Base-by-base conservation (phyloP, 2,797 vertebrate species). In the Silurus aristotelis region DNA sequence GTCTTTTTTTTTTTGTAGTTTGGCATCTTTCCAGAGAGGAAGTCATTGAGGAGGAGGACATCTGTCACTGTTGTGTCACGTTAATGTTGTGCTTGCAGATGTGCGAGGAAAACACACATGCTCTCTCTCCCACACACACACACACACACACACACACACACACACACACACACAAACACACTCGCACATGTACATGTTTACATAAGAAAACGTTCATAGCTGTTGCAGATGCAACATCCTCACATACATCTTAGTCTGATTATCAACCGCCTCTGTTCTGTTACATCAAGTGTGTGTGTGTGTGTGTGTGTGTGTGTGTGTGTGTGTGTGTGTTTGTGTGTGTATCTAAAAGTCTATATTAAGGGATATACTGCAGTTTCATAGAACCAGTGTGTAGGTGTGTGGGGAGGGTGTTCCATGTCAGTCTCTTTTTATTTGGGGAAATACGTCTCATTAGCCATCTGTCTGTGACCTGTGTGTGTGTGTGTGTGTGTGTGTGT, bases 11-110 rank as follows among this genome's bases (percentile, higher is more conserved):
- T 12, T 58, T 56, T 83, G 0, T 31, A 27, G 38, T 79, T 86
- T 83, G 81, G 73, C 73, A 72, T 81, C 56, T 86, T 86, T 70
- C 25, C 81, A 83, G 48, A 52, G 58, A 80, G 48, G 46, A 56
- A 73, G 71, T 81, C 81, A 83, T 83, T 27, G 19, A 58, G 75
- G 56, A 86, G 80, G 81, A 86, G 68, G 85, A 80, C 82, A 83
- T 86, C 85, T 83, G 85, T 83, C 85, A 86, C 82, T 52, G 46
- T 83, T 86, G 67, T 86, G 85, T 70, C 85, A 86, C 85, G 66
- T 67, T 86, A 83, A 86, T 83, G 81, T 83, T 63, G 75, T 63
- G 64, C 80, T 70, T 56, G 82, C 80, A 82, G 61, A 70, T 71
- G 67, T 83, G 52, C 48, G n/a, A 86, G 56, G 82, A 75, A 68